phyloP scores from a whole-genome alignment of 1,140 invertebrate species.

The Leptopilina clavipes region DNA sequence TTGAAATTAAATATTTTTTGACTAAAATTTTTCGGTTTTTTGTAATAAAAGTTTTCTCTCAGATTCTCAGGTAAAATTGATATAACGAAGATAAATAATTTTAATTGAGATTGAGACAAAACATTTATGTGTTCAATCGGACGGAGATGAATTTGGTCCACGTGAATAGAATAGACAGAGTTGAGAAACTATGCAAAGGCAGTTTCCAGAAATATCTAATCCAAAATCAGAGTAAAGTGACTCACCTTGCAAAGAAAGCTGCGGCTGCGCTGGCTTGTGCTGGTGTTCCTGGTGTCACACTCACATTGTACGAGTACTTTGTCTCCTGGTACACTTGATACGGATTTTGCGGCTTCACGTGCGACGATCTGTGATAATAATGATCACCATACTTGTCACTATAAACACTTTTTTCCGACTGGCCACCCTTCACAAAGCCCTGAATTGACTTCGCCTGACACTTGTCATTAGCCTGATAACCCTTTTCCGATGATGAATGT shows the following conservation, averaged over 20 bases:
- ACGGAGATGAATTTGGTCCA: neutral
- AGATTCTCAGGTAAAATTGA: too few species aligned
- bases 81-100: too few species aligned
- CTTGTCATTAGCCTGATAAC: slow-evolving; percentile 59
- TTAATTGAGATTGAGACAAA: too few species aligned
- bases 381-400: slow-evolving; percentile 65
- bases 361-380: slow-evolving; percentile 64
- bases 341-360: slow-evolving; percentile 60
- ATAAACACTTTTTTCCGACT: slow-evolving; percentile 62
- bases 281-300: slow-evolving; percentile 69
- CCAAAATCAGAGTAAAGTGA: slow-evolving; percentile 38
- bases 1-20: too few species aligned
- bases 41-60: too few species aligned
- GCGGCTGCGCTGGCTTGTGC: slow-evolving; percentile 73
- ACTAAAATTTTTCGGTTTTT: too few species aligned
- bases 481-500: slow-evolving; percentile 44
- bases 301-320: slow-evolving; percentile 73
- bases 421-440: slow-evolving; percentile 55
- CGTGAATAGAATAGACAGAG: neutral
- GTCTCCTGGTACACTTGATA: slow-evolving; percentile 70
- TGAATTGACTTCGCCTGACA: slow-evolving; percentile 57
- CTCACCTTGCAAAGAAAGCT: slow-evolving; percentile 74
- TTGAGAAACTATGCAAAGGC: neutral
- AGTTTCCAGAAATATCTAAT: slow-evolving; percentile 24
- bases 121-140: too few species aligned